These are phyloP conservation scores for Grapholita molesta DNA, from an alignment of 1,140 invertebrate genomes.

Conservation along the genomic window DNA sequence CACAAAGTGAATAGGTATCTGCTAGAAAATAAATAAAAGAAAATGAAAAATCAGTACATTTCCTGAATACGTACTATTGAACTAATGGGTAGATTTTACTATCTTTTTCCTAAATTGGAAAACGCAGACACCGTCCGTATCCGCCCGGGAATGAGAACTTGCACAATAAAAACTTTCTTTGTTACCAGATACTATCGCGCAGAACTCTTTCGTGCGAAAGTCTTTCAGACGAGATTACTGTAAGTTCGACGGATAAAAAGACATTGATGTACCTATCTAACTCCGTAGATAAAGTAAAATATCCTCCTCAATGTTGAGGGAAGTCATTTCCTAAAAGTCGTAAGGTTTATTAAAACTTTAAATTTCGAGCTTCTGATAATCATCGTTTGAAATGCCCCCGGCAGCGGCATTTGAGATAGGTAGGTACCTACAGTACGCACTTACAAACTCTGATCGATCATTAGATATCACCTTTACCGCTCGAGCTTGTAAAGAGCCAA, in stretches of 20 bases:
- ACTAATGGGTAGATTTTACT: slow-evolving; percentile 41
- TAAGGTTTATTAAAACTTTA: not conserved
- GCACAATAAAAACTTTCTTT: slow-evolving; percentile 73
- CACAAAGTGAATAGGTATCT: not conserved
- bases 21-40: no score
- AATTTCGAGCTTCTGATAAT: not conserved
- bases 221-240: slow-evolving; percentile 12
- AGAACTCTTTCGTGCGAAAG: slow-evolving; percentile 53
- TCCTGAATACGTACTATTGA: not conserved
- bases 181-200: slow-evolving; percentile 68
- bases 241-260: not conserved
- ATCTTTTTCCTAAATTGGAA: slow-evolving; percentile 66
- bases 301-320: not conserved
- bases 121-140: slow-evolving; percentile 59
- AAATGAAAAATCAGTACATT: no score
- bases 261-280: slow-evolving; percentile 1
- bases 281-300: not conserved
- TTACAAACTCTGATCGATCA: not conserved
- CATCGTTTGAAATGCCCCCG: not conserved
- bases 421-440: not conserved
- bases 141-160: slow-evolving; percentile 49
- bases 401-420: not conserved
- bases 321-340: not conserved
- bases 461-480: not conserved
- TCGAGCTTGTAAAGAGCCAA: not conserved